Percentiles rank a stretch among this genome's conserved stretches.
These are phyloP conservation scores for Alosa alosa DNA, from an alignment of 2,113 vertebrate genomes.

Conservation along the genomic window DNA sequence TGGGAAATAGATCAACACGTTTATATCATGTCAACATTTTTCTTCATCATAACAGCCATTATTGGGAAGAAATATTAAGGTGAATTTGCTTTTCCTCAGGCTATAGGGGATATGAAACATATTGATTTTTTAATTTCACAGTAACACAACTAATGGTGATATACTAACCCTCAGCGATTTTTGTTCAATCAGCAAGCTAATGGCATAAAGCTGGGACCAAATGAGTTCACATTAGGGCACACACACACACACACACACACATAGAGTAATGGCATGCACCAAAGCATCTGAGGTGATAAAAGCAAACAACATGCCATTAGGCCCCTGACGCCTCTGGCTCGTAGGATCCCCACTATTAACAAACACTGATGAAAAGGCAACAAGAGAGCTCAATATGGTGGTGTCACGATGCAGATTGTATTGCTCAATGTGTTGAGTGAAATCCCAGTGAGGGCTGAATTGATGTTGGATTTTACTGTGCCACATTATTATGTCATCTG, in stretches of 20 bases:
- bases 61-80: conserved; percentile 30
- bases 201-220: conserved; percentile 32
- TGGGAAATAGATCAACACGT: neutral
- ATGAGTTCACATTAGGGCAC: conserved; percentile 25
- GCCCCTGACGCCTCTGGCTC: conserved; percentile 34
- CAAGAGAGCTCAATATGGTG: neutral
- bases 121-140: conserved; percentile 51
- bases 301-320: conserved; percentile 46
- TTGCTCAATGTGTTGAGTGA: neutral
- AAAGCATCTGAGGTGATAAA: conserved; percentile 51
- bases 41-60: conserved; percentile 29
- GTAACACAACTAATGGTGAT: conserved; percentile 45
- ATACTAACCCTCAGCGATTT: conserved; percentile 49
- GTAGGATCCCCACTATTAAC: conserved; percentile 23
- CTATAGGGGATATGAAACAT: conserved; percentile 33
- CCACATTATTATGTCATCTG: neutral
- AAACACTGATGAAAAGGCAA: conserved; percentile 34
- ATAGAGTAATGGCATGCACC: conserved; percentile 44
- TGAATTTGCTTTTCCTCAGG: conserved; percentile 30
- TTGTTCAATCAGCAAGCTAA: conserved; percentile 49
- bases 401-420: neutral
- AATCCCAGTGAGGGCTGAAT: neutral
- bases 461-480: neutral
- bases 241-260: conserved; percentile 24
- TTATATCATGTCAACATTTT: conserved; percentile 9